Percentiles rank a stretch among this genome's conserved stretches.
phyloP scores from a whole-genome alignment of 2,888 invertebrate species.

The Boloria euphrosyne region DNA sequence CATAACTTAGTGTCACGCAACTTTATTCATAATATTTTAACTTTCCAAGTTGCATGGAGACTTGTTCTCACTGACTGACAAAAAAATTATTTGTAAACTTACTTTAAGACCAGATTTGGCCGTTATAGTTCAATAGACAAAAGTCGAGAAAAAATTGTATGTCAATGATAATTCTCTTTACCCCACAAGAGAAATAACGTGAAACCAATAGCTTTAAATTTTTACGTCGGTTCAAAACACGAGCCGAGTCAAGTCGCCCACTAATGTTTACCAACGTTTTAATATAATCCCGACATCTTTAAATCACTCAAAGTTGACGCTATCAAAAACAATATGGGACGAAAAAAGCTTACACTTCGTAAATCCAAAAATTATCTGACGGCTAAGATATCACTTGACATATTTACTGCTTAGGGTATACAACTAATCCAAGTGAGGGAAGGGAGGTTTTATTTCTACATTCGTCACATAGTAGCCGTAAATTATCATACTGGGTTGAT shows the following conservation, averaged over 20 bases:
- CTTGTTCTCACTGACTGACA: too few species aligned
- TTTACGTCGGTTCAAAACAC: neutral
- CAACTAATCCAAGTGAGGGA: slow-evolving; percentile 68
- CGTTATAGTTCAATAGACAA: too few species aligned
- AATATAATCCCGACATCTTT: slow-evolving; percentile 40
- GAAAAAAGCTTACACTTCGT: slow-evolving; percentile 57
- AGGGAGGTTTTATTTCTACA: slow-evolving; percentile 80
- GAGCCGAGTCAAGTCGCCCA: slow-evolving; percentile 4
- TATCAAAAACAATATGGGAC: slow-evolving; percentile 51
- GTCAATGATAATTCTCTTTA: too few species aligned
- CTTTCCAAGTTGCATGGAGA: too few species aligned
- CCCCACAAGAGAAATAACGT: too few species aligned
- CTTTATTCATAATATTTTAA: too few species aligned
- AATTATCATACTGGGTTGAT: slow-evolving; percentile 83
- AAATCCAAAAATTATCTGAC: slow-evolving; percentile 79
- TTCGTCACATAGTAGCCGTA: slow-evolving; percentile 83
- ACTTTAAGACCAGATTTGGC: too few species aligned
- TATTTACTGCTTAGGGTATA: slow-evolving; percentile 77
- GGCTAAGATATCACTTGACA: slow-evolving; percentile 76
- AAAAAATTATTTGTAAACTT: too few species aligned
- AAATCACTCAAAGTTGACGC: slow-evolving; percentile 48
- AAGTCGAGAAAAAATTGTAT: too few species aligned
- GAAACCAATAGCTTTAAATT: neutral
- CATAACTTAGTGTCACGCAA: too few species aligned
- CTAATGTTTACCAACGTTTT: slow-evolving; percentile 31